These are phyloP conservation scores for Lutraria lutraria DNA, from an alignment of 2,888 invertebrate species.

Conservation along the genomic window DNA sequence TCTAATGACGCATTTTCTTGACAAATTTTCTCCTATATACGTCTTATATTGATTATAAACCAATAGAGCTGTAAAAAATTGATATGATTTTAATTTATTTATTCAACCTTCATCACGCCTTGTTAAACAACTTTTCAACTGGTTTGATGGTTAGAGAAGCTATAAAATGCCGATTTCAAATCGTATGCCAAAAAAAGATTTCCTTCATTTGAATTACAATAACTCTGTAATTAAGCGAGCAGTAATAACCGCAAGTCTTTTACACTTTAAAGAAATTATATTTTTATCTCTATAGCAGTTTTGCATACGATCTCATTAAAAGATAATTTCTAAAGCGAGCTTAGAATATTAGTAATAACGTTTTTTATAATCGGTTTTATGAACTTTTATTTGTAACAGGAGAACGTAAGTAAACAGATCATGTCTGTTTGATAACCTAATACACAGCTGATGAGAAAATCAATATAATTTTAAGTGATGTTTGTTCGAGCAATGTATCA, in stretches of 20 bases:
- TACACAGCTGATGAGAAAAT: neutral
- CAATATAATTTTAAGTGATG: neutral
- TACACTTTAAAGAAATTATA: neutral
- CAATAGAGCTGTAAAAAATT: constrained; percentile 40
- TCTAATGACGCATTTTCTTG: neutral
- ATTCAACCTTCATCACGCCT: constrained; percentile 34
- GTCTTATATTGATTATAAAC: neutral
- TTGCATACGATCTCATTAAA: neutral
- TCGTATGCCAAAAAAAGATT: neutral
- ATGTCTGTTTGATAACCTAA: neutral
- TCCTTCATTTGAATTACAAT: constrained; percentile 28
- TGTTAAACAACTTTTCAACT: constrained; percentile 17
- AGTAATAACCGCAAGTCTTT: constrained; percentile 7
- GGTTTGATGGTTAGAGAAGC: neutral
- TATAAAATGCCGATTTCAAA: constrained; percentile 39
- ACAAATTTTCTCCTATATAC: neutral
- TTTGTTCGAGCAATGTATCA: too few species aligned
- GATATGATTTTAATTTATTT: constrained; percentile 53
- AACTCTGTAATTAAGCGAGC: neutral
- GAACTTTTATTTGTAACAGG: neutral
- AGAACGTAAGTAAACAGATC: constrained; percentile 15
- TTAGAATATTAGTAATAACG: neutral
- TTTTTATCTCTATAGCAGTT: neutral
- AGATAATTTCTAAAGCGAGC: neutral
- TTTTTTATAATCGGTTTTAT: neutral